Evolutionary conservation across 37 sponge, comb jelly and placozoan genomes (phyloP), one percentile per base, ranked within the genome.

Genomic region (Crambe crambe): DNA sequence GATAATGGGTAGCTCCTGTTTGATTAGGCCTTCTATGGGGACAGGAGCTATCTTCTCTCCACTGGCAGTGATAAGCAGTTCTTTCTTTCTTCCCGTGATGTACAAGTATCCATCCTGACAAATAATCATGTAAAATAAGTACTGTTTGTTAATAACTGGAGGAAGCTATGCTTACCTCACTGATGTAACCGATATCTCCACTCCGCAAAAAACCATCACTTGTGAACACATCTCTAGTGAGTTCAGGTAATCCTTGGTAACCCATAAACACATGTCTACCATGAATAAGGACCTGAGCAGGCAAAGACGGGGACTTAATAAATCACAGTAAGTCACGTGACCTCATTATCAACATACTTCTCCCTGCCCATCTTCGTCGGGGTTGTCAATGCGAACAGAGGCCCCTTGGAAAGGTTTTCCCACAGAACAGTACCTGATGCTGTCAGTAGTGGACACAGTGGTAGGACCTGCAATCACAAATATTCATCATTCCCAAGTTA

Each of bases 231-330:
- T 86, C 60, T 6, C 57, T 60, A 18, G 93, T 92, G 9, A 60
- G 36, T 41, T 86, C 87, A 0, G 83, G 80, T 5, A 77, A 65
- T 3, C 70, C 54, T 3, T 89, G 72, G 73, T 95, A 95, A 1
- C 95, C 95, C 95, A 95, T 95, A 74, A 95, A 95, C 29, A 92
- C 75, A 75, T 92, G 81, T 21, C 95, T 62, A 0, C 95, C 93
- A 68, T 56, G 30, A 20, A 88, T 73, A 29, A 86, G 79, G 40
- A 95, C 79, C 95, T 95, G 65, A 17, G 35, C 5, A 26, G n/a
- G 54, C 15, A 12, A 58, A 4, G 2, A 18, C 25, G 59, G 54
- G 15, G 9, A 51, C 15, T 9, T 51, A 51, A 18, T 18, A 18
- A 15, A 18, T 9, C 9, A 51, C 54, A 51, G 9, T 18, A 58